Base-by-base conservation (phyloP, 2,113 vertebrate species). In the Carassius auratus region DNA sequence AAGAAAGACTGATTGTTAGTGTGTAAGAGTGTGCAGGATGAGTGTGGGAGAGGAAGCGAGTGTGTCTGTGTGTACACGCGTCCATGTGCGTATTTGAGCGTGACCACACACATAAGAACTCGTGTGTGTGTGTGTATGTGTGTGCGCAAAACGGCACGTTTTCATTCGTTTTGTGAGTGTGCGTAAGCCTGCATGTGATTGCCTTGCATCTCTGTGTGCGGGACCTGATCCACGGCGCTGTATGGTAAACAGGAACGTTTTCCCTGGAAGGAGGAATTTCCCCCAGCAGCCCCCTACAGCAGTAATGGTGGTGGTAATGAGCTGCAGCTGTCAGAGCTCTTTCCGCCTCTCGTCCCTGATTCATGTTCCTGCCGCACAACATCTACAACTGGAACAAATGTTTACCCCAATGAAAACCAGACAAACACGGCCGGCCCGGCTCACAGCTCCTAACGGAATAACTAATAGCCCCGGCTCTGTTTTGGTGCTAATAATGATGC, bases 341-440 rank as follows among this genome's bases (percentile, higher is more conserved):
- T 95, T 93, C 94, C 95, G 90, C 90, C 91, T 77, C 81, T 88
- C 92, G 92, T 93, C 91, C 89, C 94, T 95, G 95, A 96, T 96
- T 96, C 95, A 95, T 95, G 96, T 95, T 95, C 93, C 92, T 93
- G 95, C 92, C 93, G 92, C 93, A 93, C 86, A 94, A 96, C 94
- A 96, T 93, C 95, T 93, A 96, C 95, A 96, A 95, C 93, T 94
- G 93, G 95, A 95, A 95, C 94, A 96, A 94, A 96, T 96, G 95
- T 96, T 97, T 96, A 94, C 95, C 94, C 92, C 93, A 92, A 92
- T 92, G 92, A 94, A 90, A 92, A 94, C 93, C 94, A 95, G 89
- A 94, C 90, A 90, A 94, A 95, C 94, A 94, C 93, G 76, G 68
- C 76, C 84, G 76, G 87, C 80, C 76, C 75, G 75, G 74, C 71